Conservation (phyloP, 2,797 vertebrate genomes). For the Gymnoscopelus microlampas region DNA sequence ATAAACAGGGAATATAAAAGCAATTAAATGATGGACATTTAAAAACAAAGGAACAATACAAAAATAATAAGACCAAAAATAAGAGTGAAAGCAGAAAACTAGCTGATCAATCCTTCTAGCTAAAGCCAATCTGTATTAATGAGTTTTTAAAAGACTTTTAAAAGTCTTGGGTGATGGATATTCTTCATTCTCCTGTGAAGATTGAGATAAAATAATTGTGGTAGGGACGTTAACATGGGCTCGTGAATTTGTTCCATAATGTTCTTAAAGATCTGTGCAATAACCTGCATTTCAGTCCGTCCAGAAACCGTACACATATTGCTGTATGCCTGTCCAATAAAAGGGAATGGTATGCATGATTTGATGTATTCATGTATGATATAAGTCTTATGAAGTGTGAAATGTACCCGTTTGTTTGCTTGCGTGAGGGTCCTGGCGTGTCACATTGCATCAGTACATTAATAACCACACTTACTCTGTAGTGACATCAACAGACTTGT, state of each 20-base stretch:
- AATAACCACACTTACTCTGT: constrained; percentile 2
- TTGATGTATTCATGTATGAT: constrained; percentile 23
- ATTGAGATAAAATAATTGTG: constrained; percentile 3
- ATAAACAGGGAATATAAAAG: no score
- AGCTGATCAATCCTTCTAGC: no score
- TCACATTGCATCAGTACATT: constrained; percentile 1
- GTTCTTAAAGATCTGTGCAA: no score
- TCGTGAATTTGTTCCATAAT: constrained; percentile 19
- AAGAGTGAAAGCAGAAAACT: no score
- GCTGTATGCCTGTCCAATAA: background rate
- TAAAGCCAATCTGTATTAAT: no score
- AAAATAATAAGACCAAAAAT: no score
- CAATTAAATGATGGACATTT: no score
- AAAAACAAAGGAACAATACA: no score
- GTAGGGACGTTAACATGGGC: background rate
- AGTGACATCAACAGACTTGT: constrained; percentile 8
- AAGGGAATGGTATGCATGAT: background rate
- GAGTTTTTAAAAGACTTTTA: no score
- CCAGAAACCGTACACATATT: constrained; percentile 16
- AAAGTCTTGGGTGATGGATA: background rate
- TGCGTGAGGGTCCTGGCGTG: no score
- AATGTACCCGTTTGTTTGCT: constrained; percentile 8
- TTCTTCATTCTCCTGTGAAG: background rate
- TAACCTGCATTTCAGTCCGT: background rate
- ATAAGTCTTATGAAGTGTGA: constrained; percentile 28